A percentile compares a stretch with the other conserved stretches of the same genome.
phyloP scores from a whole-genome alignment of 2,888 invertebrate genomes.

The Cantharis lateralis region DNA sequence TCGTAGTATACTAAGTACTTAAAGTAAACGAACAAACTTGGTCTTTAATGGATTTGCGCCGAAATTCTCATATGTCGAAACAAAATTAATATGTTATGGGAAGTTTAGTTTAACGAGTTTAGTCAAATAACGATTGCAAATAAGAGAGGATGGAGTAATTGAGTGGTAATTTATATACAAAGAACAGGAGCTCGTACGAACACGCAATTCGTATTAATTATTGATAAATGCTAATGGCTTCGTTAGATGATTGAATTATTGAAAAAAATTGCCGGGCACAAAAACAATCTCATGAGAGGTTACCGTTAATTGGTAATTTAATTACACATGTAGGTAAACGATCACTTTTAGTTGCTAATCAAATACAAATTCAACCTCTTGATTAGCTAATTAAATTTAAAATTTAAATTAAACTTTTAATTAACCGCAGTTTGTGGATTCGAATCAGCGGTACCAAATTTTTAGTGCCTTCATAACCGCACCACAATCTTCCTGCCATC shows the following conservation, averaged over 20 bases:
- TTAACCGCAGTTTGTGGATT: neutral
- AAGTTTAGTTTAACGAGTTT: slow-evolving; percentile 19
- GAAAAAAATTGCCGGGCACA: slow-evolving; percentile 14
- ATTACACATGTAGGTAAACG: neutral
- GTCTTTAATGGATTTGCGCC: slow-evolving; percentile 8
- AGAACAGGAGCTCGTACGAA: slow-evolving; percentile 28
- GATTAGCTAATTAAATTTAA: neutral
- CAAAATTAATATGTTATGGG: slow-evolving; percentile 15
- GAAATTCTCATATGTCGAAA: neutral
- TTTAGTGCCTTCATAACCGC: neutral
- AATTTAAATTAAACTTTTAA: neutral
- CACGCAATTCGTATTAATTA: slow-evolving; percentile 37
- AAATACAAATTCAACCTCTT: neutral
- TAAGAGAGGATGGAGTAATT: slow-evolving; percentile 25
- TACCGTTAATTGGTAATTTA: neutral
- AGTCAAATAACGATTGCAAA: slow-evolving; percentile 31
- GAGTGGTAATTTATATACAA: slow-evolving; percentile 31
- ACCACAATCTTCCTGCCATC: neutral
- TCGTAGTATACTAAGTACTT: neutral
- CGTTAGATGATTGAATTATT: slow-evolving; percentile 32
- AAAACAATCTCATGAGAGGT: neutral
- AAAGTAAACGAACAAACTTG: slow-evolving; percentile 9
- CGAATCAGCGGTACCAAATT: neutral
- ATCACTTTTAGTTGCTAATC: neutral
- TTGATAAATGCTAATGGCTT: slow-evolving; percentile 38